phyloP scores from a whole-genome alignment of 2,888 invertebrate genomes.

The Eupithecia dodoneata region DNA sequence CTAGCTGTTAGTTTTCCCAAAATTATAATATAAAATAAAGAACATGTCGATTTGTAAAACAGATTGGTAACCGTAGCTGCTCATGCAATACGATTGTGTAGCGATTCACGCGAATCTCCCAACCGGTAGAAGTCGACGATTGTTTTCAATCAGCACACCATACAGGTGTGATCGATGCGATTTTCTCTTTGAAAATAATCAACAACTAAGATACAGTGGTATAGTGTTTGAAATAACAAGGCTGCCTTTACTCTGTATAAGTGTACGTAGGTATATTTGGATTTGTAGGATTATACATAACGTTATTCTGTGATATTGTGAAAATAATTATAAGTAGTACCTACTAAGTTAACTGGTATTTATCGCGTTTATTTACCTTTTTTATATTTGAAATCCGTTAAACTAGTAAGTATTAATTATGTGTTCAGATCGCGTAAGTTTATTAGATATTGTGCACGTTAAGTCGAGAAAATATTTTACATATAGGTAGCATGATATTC shows the following conservation, averaged over 20 bases:
- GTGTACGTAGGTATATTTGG: too few relatives aligned
- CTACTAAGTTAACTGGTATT: too few relatives aligned
- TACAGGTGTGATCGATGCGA: not conserved
- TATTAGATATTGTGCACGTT: not conserved
- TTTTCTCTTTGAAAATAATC: constrained; percentile 3
- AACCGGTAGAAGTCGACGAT: not conserved
- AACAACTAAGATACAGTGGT: not conserved
- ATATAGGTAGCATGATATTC: not conserved
- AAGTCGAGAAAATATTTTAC: not conserved
- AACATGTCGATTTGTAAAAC: constrained; percentile 4
- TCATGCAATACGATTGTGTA: not conserved
- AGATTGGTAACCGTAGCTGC: not conserved
- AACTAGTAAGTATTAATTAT: too few relatives aligned
- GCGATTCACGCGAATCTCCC: not conserved
- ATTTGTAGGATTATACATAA: too few relatives aligned
- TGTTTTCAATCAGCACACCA: not conserved
- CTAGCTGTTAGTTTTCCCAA: too few relatives aligned
- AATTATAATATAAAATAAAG: too few relatives aligned
- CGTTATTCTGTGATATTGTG: not conserved
- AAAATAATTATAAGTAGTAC: too few relatives aligned
- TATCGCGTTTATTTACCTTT: too few relatives aligned
- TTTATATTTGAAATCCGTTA: too few relatives aligned
- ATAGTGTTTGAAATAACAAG: constrained; percentile 4
- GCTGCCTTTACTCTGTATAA: not conserved
- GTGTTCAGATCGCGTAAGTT: too few relatives aligned